A percentile compares a stretch with the other conserved stretches of the same genome.
phyloP scores from a whole-genome alignment of 2,113 vertebrate species.

The Lophius piscatorius region DNA sequence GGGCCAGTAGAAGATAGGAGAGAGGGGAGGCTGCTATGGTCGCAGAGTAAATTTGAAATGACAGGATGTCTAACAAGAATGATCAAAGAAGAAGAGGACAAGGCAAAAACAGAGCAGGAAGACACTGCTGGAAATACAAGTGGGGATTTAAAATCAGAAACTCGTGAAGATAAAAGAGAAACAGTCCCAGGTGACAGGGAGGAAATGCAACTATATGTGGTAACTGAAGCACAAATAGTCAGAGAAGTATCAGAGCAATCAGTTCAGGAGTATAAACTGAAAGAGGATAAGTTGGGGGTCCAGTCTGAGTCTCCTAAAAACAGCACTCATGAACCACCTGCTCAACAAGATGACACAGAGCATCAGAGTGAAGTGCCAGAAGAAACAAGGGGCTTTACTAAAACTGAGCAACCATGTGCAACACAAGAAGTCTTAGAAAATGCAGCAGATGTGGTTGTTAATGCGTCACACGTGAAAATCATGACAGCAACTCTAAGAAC shows the following conservation, averaged over 20 bases:
- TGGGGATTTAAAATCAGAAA: slow-evolving; percentile 3
- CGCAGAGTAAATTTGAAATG: slow-evolving; percentile 76
- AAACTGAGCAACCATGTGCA: slow-evolving; percentile 3
- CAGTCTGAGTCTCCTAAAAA: slow-evolving; percentile 16
- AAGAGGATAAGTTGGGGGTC: slow-evolving; percentile 19
- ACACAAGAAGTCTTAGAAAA: slow-evolving; percentile 6
- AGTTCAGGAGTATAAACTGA: slow-evolving; percentile 12
- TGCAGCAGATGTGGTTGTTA: neutral
- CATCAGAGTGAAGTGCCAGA: slow-evolving; percentile 14
- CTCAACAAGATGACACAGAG: slow-evolving; percentile 15
- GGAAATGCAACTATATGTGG: neutral
- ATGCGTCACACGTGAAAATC: neutral
- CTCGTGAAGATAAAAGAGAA: slow-evolving; percentile 10
- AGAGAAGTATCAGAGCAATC: slow-evolving; percentile 8
- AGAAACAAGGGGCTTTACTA: slow-evolving; percentile 9
- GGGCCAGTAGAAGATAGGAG: slow-evolving; percentile 52
- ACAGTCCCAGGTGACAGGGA: neutral
- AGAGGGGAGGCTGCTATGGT: slow-evolving; percentile 69
- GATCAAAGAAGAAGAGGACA: slow-evolving; percentile 42
- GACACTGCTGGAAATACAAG: neutral
- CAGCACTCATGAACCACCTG: slow-evolving; percentile 12
- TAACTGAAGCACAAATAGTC: slow-evolving; percentile 9
- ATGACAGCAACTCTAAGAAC: slow-evolving; percentile 18
- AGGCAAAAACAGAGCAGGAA: slow-evolving; percentile 18
- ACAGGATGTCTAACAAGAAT: slow-evolving; percentile 73